phyloP scores from a whole-genome alignment of 1,140 invertebrate genomes.

The Megathymus violae region DNA sequence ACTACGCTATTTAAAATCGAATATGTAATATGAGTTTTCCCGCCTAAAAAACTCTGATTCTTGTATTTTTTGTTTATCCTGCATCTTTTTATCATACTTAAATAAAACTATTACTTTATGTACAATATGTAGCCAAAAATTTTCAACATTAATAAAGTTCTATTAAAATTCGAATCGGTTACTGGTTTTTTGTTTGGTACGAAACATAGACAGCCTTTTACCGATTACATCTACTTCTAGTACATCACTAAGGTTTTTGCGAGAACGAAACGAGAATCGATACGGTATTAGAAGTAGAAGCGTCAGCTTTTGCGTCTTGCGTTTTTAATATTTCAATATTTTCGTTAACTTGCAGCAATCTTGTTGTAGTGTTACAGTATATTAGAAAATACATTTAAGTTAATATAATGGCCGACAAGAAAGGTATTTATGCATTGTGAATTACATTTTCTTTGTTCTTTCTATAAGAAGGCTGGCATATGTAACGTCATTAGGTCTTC shows the following conservation, averaged over 20 bases:
- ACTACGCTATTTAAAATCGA: too few species aligned
- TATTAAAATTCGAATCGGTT: too few species aligned
- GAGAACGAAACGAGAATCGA: conserved; percentile 42
- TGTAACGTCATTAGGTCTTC: conserved; percentile 72
- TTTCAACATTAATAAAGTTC: too few species aligned
- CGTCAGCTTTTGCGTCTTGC: conserved; percentile 45
- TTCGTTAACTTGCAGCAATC: conserved; percentile 47
- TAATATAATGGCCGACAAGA: conserved; percentile 78
- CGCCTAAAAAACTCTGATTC: too few species aligned
- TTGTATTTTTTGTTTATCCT: too few species aligned
- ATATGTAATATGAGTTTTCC: too few species aligned
- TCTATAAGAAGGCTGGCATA: conserved; percentile 68
- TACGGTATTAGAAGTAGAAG: conserved; percentile 37
- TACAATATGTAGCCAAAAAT: too few species aligned
- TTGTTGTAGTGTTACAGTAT: conserved; percentile 51
- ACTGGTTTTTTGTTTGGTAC: conserved; percentile 12
- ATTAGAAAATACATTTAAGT: conserved; percentile 57
- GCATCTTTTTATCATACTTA: too few species aligned
- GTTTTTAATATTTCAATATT: conserved; percentile 55
- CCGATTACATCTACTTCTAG: conserved; percentile 27
- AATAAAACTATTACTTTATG: too few species aligned
- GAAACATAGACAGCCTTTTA: not conserved
- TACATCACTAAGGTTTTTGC: too few species aligned
- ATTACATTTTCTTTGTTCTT: conserved; percentile 72
- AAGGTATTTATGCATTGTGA: conserved; percentile 77